Percentiles rank a stretch among this genome's conserved stretches.
Evolutionary conservation across 37 sponge, comb jelly and placozoan genomes (phyloP).

Genomic region (Tethya wilhelma): DNA sequence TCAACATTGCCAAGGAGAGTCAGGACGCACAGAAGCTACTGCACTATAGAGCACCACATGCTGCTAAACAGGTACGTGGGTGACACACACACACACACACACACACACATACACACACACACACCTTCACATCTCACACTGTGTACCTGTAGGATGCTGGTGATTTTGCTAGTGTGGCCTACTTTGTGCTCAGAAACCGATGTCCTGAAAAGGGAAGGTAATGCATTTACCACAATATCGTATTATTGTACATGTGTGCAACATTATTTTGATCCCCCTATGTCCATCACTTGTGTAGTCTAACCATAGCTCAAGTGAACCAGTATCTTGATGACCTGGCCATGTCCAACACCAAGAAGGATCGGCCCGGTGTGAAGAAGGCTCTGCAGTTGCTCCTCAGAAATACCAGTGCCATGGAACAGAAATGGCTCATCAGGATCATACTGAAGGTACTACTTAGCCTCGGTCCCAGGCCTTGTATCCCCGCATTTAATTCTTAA

Average conservation of each 20-base stretch:
- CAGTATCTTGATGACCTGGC: slow-evolving; percentile 74
- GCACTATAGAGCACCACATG: slow-evolving; percentile 84
- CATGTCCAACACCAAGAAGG: slow-evolving; percentile 64
- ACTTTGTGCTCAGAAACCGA: slow-evolving; percentile 81
- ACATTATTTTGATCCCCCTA: neutral
- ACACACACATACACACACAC: neutral
- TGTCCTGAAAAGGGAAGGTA: slow-evolving; percentile 92
- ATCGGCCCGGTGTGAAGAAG: slow-evolving; percentile 77
- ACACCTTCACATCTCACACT: neutral
- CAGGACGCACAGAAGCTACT: slow-evolving; percentile 92
- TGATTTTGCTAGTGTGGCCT: slow-evolving; percentile 93
- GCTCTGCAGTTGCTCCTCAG: slow-evolving; percentile 75
- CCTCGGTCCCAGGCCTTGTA: too few relatives aligned
- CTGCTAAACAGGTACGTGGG: slow-evolving; percentile 70
- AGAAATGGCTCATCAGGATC: slow-evolving; percentile 99
- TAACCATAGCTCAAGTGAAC: slow-evolving; percentile 84
- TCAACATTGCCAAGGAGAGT: slow-evolving; percentile 90
- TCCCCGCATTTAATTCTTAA: too few relatives aligned
- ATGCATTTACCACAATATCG: neutral
- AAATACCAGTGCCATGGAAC: slow-evolving; percentile 88
- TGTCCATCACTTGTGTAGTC: slow-evolving; percentile 37
- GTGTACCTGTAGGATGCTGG: slow-evolving; percentile 64
- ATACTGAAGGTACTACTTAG: slow-evolving; percentile 71
- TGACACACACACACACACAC: neutral
- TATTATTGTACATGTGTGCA: neutral